phyloP scores from a whole-genome alignment of 2,888 invertebrate species.

The Pseudoips prasinana region DNA sequence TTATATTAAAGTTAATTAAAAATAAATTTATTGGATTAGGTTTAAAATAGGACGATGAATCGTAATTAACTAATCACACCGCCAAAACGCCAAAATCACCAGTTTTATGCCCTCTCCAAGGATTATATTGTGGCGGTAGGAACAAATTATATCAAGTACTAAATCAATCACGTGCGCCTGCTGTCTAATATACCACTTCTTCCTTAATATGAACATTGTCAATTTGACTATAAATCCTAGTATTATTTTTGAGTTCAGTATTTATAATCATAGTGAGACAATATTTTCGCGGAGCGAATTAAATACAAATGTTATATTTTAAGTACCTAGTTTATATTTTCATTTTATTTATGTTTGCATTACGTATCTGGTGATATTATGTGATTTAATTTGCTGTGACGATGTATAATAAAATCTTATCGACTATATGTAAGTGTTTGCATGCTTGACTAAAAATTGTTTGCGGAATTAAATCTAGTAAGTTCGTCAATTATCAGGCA shows the following conservation, averaged over 20 bases:
- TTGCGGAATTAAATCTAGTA: conserved; percentile 9
- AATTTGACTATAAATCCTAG: conserved; percentile 33
- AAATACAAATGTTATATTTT: conserved; percentile 44
- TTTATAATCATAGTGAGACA: conserved; percentile 61
- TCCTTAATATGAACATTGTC: conserved; percentile 14
- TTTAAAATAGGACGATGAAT: no score
- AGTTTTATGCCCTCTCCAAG: no score
- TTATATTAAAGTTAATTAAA: no score
- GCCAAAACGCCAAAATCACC: no score
- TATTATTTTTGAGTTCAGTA: conserved; percentile 53
- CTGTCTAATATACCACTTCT: no score
- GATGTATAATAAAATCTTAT: conserved; percentile 38
- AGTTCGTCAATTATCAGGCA: conserved; percentile 27
- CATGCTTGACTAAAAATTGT: conserved; percentile 13
- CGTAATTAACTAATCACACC: no score
- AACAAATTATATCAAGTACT: no score
- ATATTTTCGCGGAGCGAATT: conserved; percentile 69
- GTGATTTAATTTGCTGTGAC: conserved; percentile 79
- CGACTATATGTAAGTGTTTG: conserved; percentile 30
- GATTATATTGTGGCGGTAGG: no score
- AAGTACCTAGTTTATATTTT: conserved; percentile 45
- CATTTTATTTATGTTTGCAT: conserved; percentile 46
- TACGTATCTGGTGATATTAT: conserved; percentile 65
- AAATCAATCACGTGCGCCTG: no score
- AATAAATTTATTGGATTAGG: no score